Evolutionary conservation across 2,113 vertebrate species (phyloP), one percentile per base, ranked within the genome.

Genomic region (Stomatorhinus ivindoensis): DNA sequence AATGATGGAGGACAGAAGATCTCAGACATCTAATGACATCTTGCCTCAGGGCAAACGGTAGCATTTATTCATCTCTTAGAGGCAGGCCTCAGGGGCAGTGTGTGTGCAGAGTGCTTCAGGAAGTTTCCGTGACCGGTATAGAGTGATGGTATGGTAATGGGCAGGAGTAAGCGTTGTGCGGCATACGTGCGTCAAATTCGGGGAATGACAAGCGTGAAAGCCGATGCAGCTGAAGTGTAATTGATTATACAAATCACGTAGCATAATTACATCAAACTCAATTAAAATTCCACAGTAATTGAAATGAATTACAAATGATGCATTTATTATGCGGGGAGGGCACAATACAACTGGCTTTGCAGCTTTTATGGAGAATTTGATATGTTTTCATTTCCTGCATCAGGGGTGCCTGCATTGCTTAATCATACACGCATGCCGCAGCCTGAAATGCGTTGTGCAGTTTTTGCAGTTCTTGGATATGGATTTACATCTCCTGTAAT

Each of bases 401-500:
- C 58, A 24, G 92, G 93, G 94, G 94, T 94, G 95, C 95, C 95
- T 94, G 95, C 95, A 95, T 95, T 94, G 95, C 94, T 96, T 95
- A 96, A 96, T 96, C 95, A 95, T 93, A 94, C 94, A 95, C 19
- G 44, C 42, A 47, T 39, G 95, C 93, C 92, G 92, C 94, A 84
- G 94, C 92, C 94, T 93, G 95, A 94, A 96, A 95, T 95, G 93
- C 94, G 95, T 96, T 95, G 95, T 96, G 96, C 96, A 95, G 95
- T 96, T 96, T 96, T 96, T 95, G 95, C 95, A 96, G 94, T 96
- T 96, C 94, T 94, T 95, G 95, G 95, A 95, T 95, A 93, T 93
- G 95, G 94, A 96, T 96, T 96, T 96, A 96, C 96, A 96, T 95
- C 94, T 95, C 96, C 95, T 96, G 95, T 95, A 95, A 96, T 96